These are phyloP conservation scores for Odocoileus virginianus DNA, from an alignment of 2,113 vertebrate genomes.

Conservation along the genomic window DNA sequence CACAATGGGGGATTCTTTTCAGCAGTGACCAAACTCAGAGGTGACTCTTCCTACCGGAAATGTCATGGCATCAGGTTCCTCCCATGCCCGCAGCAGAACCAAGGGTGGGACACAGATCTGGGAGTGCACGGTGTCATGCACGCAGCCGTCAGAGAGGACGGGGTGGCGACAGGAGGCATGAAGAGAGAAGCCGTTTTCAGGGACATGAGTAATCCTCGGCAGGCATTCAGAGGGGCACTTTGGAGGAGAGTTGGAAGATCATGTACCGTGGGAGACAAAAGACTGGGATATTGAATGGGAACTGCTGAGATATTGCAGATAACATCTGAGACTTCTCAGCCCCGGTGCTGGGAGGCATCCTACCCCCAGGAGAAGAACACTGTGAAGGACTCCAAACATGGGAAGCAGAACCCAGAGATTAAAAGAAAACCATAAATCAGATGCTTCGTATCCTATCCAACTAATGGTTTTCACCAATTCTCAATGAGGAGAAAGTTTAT, in stretches of 20 bases:
- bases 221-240: conserved; percentile 63
- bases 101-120: background rate
- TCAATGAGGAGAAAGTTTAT: background rate
- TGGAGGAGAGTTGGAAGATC: conserved; percentile 44
- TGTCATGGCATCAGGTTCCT: background rate
- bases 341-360: background rate
- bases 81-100: no score
- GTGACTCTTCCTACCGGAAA: background rate
- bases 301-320: conserved; percentile 28
- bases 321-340: conserved; percentile 15
- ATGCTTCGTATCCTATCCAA: background rate
- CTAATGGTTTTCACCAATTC: background rate
- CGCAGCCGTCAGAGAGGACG: background rate
- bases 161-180: background rate
- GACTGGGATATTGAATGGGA: conserved; percentile 38
- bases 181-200: conserved; percentile 20
- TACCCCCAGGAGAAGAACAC: background rate
- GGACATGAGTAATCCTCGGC: conserved; percentile 48
- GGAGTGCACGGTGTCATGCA: background rate
- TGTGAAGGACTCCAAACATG: background rate
- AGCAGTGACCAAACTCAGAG: background rate
- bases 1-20: conserved; percentile 11
- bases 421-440: background rate
- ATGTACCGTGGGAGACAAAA: conserved; percentile 43
- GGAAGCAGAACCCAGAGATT: background rate